These are phyloP conservation scores for Onychomys leucogaster DNA, from an alignment of 2,797 vertebrate genomes.

Conservation along the genomic window DNA sequence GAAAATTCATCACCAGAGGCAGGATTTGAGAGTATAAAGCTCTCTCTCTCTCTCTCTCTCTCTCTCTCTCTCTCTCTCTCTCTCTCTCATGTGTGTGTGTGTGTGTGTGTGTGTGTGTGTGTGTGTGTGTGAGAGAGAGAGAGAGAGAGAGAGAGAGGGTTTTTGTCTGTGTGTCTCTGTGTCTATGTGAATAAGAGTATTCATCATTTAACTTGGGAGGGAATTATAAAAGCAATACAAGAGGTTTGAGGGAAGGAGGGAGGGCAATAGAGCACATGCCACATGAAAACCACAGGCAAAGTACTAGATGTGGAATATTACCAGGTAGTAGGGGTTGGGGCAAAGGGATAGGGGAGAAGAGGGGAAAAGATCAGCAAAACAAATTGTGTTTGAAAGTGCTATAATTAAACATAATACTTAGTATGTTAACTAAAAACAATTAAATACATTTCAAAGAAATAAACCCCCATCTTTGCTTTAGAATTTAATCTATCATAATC, in stretches of 20 bases:
- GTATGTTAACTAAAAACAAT: neutral
- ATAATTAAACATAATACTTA: neutral
- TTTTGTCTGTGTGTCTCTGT: neutral
- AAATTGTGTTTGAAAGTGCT: neutral
- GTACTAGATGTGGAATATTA: neutral
- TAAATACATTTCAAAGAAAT: neutral
- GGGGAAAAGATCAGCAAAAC: neutral
- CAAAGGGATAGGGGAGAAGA: neutral
- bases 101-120: neutral
- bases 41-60: no score
- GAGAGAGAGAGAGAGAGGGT: no score
- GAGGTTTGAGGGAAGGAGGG: no score
- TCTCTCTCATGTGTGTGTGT: neutral
- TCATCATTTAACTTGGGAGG: neutral
- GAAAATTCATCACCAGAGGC: neutral
- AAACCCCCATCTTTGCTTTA: neutral
- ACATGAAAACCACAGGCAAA: neutral
- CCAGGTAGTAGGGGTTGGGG: neutral
- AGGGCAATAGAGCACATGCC: neutral
- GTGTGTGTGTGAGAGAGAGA: neutral
- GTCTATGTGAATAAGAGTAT: neutral
- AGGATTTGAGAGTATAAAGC: neutral
- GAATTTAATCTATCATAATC: neutral
- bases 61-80: no score
- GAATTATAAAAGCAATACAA: neutral